Evolutionary conservation across 2,797 vertebrate genomes (phyloP), one percentile per base, ranked within the genome.

Genomic region (Lophotriccus pileatus): DNA sequence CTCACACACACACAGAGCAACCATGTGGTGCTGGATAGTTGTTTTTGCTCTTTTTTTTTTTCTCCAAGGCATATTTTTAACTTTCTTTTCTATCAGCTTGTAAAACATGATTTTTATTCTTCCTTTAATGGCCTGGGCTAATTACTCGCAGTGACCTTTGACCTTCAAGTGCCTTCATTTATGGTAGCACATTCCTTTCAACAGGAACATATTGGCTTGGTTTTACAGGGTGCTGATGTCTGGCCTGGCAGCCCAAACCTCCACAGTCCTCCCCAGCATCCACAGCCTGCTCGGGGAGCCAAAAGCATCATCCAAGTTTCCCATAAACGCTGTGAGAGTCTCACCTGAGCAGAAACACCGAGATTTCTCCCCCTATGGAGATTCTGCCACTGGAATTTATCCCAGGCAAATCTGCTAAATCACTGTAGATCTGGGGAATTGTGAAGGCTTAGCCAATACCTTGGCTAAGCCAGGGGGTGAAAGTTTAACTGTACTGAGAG

Each of bases 51-150:
- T 28, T 58, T 47, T 72, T 49, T 30, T 49, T 41, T 25, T 11
- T 32, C 87, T 95, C 85, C 78, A n/a, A 95, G 96, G 97, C 91
- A 28, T 76, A 96, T 96, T 97, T 95, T 97, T 96, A 97, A 95
- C 96, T 98, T 98, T 98, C 97, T 96, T 98, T 97, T 96, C 97
- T 97, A 91, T 94, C 96, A 98, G 98, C 97, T 98, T 98, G 97
- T 98, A 98, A 98, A 98, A 97, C 96, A 96, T 97, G 96, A 96
- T 97, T 98, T 97, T 97, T 98, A 97, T 98, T 98, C 97, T 98
- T 97, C 96, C 93, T 97, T 97, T 97, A 98, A 98, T 97, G 95
- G 96, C 81, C 86, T 94, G 93, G 91, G 94, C 97, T 98, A 98
- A 98, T 98, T 98, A 98, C 96, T 97, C 73, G 62, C 37, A 8